phyloP scores from a whole-genome alignment of 1,140 invertebrate species.

The Hirudo medicinalis region DNA sequence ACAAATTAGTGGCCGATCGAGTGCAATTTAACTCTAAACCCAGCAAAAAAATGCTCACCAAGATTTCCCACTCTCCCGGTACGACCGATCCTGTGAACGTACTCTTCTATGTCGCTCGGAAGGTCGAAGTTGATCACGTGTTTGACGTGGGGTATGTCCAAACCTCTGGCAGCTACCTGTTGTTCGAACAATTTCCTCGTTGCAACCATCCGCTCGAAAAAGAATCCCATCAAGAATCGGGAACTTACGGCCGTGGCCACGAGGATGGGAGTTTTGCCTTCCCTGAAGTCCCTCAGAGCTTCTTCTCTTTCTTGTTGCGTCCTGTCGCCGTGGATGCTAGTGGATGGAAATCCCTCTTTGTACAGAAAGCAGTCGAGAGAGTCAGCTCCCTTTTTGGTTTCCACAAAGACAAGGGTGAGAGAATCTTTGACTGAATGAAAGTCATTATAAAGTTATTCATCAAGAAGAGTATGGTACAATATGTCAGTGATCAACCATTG shows the following conservation, averaged over 20 bases:
- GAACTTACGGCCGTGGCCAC: constrained; percentile 76
- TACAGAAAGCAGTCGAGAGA: constrained; percentile 80
- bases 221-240: neutral
- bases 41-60: constrained; percentile 46
- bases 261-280: constrained; percentile 77
- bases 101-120: constrained; percentile 72
- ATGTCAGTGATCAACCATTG: neutral
- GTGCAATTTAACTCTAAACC: too few species aligned
- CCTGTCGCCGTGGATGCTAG: constrained; percentile 94
- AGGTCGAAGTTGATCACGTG: constrained; percentile 88
- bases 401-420: constrained; percentile 89
- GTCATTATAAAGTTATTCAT: constrained; percentile 48
- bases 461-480: neutral
- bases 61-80: constrained; percentile 84
- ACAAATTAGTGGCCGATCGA: too few species aligned
- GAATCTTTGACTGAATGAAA: constrained; percentile 4
- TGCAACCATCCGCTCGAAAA: neutral
- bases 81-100: constrained; percentile 86
- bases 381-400: constrained; percentile 96
- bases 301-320: constrained; percentile 87
- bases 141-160: constrained; percentile 94
- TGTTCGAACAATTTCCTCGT: neutral
- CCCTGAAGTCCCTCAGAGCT: constrained; percentile 76
- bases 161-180: constrained; percentile 72
- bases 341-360: constrained; percentile 77